Evolutionary conservation across 2,797 vertebrate genomes (phyloP).

Genomic region (Furcifer pardalis): DNA sequence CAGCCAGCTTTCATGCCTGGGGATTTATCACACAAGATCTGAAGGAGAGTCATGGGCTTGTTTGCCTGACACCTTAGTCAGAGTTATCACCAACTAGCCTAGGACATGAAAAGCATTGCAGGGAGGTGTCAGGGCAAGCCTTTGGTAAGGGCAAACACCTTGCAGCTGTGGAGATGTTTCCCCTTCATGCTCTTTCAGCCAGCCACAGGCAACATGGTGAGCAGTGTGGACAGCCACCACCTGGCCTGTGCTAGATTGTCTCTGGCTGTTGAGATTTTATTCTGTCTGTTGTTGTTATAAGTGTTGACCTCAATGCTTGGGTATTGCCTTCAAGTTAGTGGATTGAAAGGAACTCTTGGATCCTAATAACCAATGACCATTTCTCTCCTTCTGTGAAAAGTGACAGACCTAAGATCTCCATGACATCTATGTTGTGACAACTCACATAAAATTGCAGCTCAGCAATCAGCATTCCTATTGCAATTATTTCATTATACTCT

Average conservation of each 20-base stretch:
- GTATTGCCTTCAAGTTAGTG: neutral
- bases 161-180: accelerated
- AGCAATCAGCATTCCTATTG: neutral
- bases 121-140: constrained; percentile 30
- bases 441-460: neutral
- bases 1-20: constrained; percentile 37
- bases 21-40: constrained; percentile 32
- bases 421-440: neutral
- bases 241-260: neutral
- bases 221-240: neutral
- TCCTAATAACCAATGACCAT: neutral
- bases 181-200: neutral
- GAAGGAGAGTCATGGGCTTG: constrained; percentile 12
- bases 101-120: constrained; percentile 10
- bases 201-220: neutral
- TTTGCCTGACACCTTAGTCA: constrained; percentile 46
- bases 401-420: neutral
- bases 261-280: neutral
- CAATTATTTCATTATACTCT: neutral
- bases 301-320: neutral
- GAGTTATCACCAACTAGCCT: neutral
- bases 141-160: constrained; percentile 30
- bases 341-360: no score
- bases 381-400: neutral
- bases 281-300: neutral